phyloP scores from a whole-genome alignment of 2,797 vertebrate species.

The Brachymystax lenok region DNA sequence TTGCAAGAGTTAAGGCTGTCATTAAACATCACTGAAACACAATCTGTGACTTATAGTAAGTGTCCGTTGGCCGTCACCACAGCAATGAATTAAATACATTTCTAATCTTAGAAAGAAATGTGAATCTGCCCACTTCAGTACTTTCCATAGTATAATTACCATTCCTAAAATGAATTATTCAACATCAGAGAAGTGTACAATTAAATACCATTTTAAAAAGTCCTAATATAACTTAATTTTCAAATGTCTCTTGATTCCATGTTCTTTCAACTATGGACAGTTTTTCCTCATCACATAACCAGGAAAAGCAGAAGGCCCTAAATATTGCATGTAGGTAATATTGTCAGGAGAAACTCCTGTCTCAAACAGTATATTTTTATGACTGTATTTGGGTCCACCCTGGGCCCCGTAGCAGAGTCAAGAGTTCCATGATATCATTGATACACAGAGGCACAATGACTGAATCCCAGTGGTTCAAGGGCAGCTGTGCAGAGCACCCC shows the following conservation, averaged over 20 bases:
- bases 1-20: conserved; percentile 24
- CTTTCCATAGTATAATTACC: background rate
- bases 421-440: background rate
- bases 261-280: conserved; percentile 11
- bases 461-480: background rate
- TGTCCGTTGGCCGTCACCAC: conserved; percentile 17
- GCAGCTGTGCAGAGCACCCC: background rate
- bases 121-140: background rate
- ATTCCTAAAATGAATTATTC: background rate
- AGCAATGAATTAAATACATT: conserved; percentile 16
- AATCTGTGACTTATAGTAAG: conserved; percentile 22
- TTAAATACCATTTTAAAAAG: conserved; percentile 21
- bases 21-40: conserved; percentile 12
- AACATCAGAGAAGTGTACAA: conserved; percentile 7
- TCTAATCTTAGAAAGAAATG: background rate
- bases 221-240: conserved; percentile 17
- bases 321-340: too few species aligned
- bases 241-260: conserved; percentile 12
- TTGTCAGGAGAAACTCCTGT: too few species aligned
- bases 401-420: background rate
- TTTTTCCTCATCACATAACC: too few species aligned
- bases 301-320: too few species aligned
- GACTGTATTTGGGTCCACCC: background rate
- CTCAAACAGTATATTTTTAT: background rate
- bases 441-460: conserved; percentile 6